Base-by-base conservation (phyloP, 2,797 vertebrate genomes). In the Xenops minutus region DNA sequence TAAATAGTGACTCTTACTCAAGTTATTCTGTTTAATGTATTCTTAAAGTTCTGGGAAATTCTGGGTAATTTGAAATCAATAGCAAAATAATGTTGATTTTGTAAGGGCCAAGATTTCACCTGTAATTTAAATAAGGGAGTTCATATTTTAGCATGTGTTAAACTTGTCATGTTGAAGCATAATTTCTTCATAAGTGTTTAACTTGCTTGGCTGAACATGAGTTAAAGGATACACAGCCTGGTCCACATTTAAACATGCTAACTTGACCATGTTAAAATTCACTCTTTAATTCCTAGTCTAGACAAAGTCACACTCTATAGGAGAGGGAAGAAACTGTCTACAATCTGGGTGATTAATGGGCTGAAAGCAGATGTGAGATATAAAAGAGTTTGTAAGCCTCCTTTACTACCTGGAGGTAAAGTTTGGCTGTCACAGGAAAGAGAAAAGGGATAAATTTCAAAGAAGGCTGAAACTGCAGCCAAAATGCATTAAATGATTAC, bases 401-500 rank as follows among this genome's bases (percentile, higher is more conserved):
- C 46, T 85, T 48, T 93, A 59, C 95, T 96, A 96, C 95, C 91
- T 96, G 93, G 85, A 95, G 91, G 95, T 96, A 94, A 97, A 92
- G 75, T 94, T 93, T 96, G 92, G 85, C 87, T 96, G 92, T 96
- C 91, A 93, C 69, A 93, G 61, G 87, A 72, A 89, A 85, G 43
- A 92, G 95, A 95, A 96, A 95, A 93, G 39, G 94, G 95, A 93
- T 95, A 83, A 43, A 95, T 96, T 96, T 97, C 96, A 96, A 97
- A 96, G 96, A 78, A 85, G 72, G 36, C 68, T 95, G 89, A 88
- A 95, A 92, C 81, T 93, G 68, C 91, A 96, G 95, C 95, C 96
- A 97, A 97, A 95, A 93, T 78, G 62, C 95, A 83, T 95, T 96
- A 94, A 94, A 95, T 95, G 95, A 96, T 97, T 97, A 95, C 87